Evolutionary conservation across 2,797 vertebrate genomes (phyloP).

Genomic region (Alfaro cultratus): DNA sequence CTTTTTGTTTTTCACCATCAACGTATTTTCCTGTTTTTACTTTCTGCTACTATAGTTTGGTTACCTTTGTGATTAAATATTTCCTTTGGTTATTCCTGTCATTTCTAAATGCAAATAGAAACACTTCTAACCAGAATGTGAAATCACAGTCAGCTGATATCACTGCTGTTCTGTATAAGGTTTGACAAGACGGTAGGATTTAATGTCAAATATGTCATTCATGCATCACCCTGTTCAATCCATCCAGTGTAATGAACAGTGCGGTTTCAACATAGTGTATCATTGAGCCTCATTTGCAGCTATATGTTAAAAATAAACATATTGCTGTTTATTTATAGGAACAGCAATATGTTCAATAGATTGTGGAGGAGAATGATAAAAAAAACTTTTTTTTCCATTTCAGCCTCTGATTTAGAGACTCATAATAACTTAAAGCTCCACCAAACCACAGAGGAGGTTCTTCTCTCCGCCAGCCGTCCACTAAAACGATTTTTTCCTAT

Average conservation of each 20-base stretch:
- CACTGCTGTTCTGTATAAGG: not conserved
- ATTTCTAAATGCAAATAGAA: conserved; percentile 2
- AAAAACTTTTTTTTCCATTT: not conserved
- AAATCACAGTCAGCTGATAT: conserved; percentile 3
- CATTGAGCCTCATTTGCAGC: not conserved
- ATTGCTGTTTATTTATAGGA: conserved; percentile 6
- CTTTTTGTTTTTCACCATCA: not conserved
- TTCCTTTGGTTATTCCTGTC: not conserved
- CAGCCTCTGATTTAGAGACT: conserved; percentile 1
- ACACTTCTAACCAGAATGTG: not conserved
- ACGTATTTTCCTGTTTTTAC: not conserved
- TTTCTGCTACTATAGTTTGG: not conserved
- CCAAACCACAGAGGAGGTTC: conserved; percentile 4
- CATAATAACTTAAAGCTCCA: conserved; percentile 4
- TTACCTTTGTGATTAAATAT: not conserved
- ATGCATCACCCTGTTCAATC: not conserved
- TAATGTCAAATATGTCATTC: not conserved
- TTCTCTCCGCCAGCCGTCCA: not conserved
- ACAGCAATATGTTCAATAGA: conserved; percentile 8
- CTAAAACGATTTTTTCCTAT: not conserved
- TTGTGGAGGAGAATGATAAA: not conserved
- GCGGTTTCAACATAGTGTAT: not conserved
- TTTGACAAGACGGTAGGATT: not conserved
- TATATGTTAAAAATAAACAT: too few relatives aligned
- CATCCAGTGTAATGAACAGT: not conserved